Percentiles rank a stretch among this genome's conserved stretches.
phyloP scores from a whole-genome alignment of 2,113 vertebrate species.

The Pachypanchax playfairii region DNA sequence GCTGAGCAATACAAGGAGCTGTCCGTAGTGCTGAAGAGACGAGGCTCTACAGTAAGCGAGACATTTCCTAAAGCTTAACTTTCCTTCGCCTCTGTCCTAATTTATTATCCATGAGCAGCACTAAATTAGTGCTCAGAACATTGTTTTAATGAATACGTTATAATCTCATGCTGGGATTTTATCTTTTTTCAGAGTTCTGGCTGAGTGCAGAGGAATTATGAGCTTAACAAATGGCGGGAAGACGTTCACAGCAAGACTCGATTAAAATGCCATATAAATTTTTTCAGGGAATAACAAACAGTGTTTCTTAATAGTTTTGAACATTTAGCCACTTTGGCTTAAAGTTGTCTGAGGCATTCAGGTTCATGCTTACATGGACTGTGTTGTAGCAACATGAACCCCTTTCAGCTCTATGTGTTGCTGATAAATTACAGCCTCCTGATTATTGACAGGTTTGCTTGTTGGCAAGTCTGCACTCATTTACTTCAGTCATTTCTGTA shows the following conservation, averaged over 20 bases:
- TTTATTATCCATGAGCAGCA: background rate
- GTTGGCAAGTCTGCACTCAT: background rate
- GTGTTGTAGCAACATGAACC: too few relatives aligned
- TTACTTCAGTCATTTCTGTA: background rate
- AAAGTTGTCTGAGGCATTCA: background rate
- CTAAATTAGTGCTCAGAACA: constrained; percentile 1
- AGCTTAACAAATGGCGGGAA: background rate
- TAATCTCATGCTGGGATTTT: background rate
- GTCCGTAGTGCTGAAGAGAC: constrained; percentile 1
- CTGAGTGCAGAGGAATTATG: background rate
- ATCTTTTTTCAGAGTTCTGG: background rate
- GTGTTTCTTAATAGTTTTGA: background rate
- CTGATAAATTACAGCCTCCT: background rate
- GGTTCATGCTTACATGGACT: background rate
- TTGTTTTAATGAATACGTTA: background rate
- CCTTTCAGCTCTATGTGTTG: background rate
- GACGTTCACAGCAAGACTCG: background rate
- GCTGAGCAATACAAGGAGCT: background rate
- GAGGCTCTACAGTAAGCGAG: background rate
- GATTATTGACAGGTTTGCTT: background rate
- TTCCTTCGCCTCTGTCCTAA: background rate
- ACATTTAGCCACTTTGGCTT: too few relatives aligned
- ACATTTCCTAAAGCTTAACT: background rate
- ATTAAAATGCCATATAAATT: background rate
- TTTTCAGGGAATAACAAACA: background rate